Percentiles rank a stretch among this genome's conserved stretches.
phyloP scores from a whole-genome alignment of 2,888 invertebrate species.

The Hyles lineata region DNA sequence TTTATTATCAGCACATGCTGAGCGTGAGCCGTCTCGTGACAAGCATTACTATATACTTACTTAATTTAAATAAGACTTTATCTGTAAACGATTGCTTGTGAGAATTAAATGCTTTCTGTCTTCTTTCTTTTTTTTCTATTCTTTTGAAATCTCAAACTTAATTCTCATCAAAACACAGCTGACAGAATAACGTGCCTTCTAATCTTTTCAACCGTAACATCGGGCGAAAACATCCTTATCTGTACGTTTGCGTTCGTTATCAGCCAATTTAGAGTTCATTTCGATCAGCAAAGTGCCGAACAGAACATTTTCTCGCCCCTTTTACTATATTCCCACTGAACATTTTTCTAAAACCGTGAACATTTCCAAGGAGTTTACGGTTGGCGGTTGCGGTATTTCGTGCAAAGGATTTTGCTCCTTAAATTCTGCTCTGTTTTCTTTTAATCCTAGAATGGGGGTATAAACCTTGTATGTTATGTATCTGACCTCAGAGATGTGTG shows the following conservation, averaged over 20 bases:
- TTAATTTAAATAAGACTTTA: no score
- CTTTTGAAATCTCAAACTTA: no score
- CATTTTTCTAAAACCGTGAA: slow-evolving; percentile 15
- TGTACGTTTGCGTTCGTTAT: slow-evolving; percentile 12
- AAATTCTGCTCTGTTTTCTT: not conserved
- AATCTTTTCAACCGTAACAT: not conserved
- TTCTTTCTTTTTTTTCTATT: no score
- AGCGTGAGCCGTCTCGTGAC: no score
- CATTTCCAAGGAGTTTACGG: not conserved
- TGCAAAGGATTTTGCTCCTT: not conserved
- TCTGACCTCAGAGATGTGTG: no score
- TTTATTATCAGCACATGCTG: no score
- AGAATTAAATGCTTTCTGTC: no score
- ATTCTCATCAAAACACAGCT: no score
- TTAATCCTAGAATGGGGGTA: not conserved
- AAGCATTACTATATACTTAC: no score
- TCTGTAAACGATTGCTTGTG: no score
- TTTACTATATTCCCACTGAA: not conserved
- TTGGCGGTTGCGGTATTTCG: not conserved
- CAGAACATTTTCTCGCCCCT: not conserved
- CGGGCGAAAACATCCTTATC: not conserved
- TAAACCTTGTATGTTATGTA: no score
- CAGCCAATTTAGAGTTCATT: not conserved
- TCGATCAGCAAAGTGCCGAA: not conserved
- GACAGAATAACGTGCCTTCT: not conserved